Evolutionary conservation across 2,113 vertebrate genomes (phyloP), one percentile per base, ranked within the genome.

Genomic region (Upupa epops): DNA sequence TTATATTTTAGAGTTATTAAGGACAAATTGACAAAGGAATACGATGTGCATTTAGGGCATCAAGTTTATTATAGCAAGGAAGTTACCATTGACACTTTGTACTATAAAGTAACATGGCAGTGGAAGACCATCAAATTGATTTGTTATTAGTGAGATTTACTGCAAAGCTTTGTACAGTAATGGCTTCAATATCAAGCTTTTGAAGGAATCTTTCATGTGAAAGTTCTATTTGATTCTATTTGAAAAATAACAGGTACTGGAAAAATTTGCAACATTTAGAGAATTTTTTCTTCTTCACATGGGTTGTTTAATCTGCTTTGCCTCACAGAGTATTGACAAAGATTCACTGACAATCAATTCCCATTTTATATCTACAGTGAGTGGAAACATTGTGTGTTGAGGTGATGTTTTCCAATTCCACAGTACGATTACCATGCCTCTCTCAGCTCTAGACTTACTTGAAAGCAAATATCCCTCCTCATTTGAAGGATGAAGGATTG

Each of bases 91-190:
- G 58, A 13, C 48, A 28, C 28, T 75, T 18, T 42, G 19, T 85
- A 8, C 55, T 79, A 31, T 18, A 58, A 52, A 15, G 46, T 68
- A 12, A 15, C 32, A 28, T 6, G 11, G 37, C 84, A 51, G 31
- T 56, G 21, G 42, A 25, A 56, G 37, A 26, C 34, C 25, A 45
- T 48, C 24, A 45, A 63, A 71, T 71, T 19, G 26, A 20, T 72
- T 75, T 88, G 21, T 36, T 79, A 36, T 73, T 80, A 60, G 59
- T 73, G 66, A 70, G 17, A 61, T 85, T 87, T 92, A 46, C 34
- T 7, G 19, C 19, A 34, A 52, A 76, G 10, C 42, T 86, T 78
- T 60, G 11, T 75, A 42, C 0, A 10, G 12, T 85, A 55, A n/a
- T 92, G 59, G 24, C 42, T 86, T 71, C 56, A 77, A 4, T 81